phyloP scores from a whole-genome alignment of 2,797 vertebrate genomes.

The Manis crassicaudata region DNA sequence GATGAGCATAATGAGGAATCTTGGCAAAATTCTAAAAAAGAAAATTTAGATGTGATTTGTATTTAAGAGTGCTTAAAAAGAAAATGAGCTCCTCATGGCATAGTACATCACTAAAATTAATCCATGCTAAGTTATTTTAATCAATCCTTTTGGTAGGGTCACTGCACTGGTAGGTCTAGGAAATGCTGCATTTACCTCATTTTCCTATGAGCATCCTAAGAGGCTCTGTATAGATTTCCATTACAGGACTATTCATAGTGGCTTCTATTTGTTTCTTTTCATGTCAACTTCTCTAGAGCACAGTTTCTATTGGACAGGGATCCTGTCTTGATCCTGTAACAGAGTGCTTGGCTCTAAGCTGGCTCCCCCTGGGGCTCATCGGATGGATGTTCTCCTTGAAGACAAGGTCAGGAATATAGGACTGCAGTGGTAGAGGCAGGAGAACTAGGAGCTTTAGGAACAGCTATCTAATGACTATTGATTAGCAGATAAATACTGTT shows the following conservation, averaged over 20 bases:
- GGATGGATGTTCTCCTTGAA: neutral
- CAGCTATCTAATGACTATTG: neutral
- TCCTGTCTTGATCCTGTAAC: neutral
- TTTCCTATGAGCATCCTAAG: neutral
- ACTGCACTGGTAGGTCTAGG: neutral
- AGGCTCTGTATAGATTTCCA: neutral
- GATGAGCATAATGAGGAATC: neutral
- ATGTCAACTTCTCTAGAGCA: neutral
- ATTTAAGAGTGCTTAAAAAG: neutral
- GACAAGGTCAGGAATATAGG: neutral
- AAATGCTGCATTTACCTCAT: neutral
- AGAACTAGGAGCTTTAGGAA: neutral
- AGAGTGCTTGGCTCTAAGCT: accelerated
- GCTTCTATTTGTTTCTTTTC: neutral
- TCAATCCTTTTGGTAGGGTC: neutral
- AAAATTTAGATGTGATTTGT: constrained; percentile 11
- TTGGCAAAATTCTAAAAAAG: neutral
- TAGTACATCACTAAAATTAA: neutral
- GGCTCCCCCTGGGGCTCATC: too few species aligned
- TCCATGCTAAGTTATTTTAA: neutral
- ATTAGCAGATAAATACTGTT: neutral
- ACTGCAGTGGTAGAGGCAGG: accelerated
- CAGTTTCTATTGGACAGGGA: too few species aligned
- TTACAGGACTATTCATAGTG: too few species aligned
- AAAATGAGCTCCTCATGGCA: neutral